Base-by-base conservation (phyloP, 92 coral and sea anemone species). In the Epizoanthus stellaris region DNA sequence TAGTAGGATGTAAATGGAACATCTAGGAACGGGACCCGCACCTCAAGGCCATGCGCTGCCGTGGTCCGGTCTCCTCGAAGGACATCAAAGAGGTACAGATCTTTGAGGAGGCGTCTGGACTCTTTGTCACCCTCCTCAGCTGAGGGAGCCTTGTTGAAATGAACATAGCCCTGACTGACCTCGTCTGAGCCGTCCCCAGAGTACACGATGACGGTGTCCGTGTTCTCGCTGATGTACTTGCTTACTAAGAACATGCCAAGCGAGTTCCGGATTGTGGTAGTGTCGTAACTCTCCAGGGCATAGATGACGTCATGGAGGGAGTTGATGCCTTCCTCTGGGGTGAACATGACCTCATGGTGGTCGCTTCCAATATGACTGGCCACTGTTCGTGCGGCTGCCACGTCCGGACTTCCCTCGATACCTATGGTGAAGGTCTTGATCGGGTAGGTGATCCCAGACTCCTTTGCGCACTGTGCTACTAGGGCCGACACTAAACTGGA, bases 361-460 rank as follows among this genome's bases (percentile, higher is more conserved):
- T 86, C 92, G 19, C 85, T 85, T 63, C 86, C 87, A 14, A 86
- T 75, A 70, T 88, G 88, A 12, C 45, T 81, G 64, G 93, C 88
- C 58, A 90, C 91, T 70, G 85, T 45, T 16, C 93, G 91, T 40
- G 93, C 93, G 20, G 93, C 93, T 42, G 85, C 93, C 12, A 90
- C 85, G 67, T 90, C 93, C 4, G 82, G 63, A 61, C 91, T 88
- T 67, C 91, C 91, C 76, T 85, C 91, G 23, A 76, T 82, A 38
- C 91, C 91, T 45, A 88, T 69, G 30, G 89, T 85, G 49, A 84
- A 88, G 76, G 91, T 85, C 71, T 70, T 81, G 40, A 88, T 73
- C n/a, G 80, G 69, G n/a, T 75, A 45, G 15, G 47, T 11, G 10
- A 54, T 61, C 58, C 91, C 88, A 47, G 70, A 56, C 80, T 80